Conservation (phyloP, 2,113 vertebrate species). For the Lamprologus sp. region DNA sequence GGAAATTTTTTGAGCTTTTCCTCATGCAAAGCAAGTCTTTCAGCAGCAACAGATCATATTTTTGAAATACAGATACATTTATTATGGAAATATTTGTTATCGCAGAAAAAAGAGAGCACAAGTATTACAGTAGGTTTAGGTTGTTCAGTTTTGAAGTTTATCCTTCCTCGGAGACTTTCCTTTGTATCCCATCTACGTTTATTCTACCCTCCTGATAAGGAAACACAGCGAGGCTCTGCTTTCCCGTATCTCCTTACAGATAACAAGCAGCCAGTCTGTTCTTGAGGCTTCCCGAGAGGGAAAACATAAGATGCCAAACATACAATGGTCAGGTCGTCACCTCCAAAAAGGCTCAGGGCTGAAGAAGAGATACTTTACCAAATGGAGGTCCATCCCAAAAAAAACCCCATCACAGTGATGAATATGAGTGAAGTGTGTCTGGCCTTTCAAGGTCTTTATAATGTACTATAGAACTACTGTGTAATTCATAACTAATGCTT, state of each 20-base stretch:
- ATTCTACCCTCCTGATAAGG: not conserved
- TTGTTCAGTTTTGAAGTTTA: not conserved
- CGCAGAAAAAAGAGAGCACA: not conserved
- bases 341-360: not conserved
- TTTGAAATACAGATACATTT: not conserved
- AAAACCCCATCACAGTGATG: not conserved
- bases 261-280: not conserved
- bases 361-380: not conserved
- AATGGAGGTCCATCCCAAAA: not conserved
- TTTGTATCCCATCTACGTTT: not conserved
- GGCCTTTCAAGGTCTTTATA: not conserved
- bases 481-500: not conserved
- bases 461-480: not conserved
- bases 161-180: not conserved
- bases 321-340: fast-evolving
- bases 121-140: not conserved
- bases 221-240: not conserved
- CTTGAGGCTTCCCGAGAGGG: not conserved
- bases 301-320: not conserved
- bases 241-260: not conserved
- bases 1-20: fast-evolving
- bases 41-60: fast-evolving
- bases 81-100: not conserved
- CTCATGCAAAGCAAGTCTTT: not conserved
- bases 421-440: not conserved